A percentile compares a stretch with the other conserved stretches of the same genome.
phyloP scores from a whole-genome alignment of 2,113 vertebrate genomes.

The Eubucco bourcierii region DNA sequence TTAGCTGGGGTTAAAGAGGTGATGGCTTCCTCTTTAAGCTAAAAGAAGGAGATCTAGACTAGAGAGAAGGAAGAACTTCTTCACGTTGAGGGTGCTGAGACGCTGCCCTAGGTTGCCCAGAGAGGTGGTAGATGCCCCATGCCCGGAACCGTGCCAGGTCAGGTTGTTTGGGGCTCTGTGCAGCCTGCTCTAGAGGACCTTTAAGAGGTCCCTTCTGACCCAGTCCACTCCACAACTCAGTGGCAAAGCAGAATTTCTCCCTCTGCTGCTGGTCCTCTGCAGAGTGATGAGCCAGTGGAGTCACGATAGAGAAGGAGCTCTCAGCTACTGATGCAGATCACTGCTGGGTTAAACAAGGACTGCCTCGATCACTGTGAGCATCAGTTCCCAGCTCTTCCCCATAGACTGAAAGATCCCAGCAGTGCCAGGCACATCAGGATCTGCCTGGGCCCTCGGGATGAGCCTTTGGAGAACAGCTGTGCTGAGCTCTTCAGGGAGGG shows the following conservation, averaged over 20 bases:
- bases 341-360: not conserved
- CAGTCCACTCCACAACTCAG: too few relatives aligned
- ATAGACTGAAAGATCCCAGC: fast-evolving
- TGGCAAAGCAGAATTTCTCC: not conserved
- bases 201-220: not conserved
- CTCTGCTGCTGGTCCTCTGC: not conserved
- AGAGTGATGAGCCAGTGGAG: fast-evolving
- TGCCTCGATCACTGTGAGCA: fast-evolving
- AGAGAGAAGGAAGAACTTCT: not conserved
- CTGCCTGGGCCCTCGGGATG: not conserved
- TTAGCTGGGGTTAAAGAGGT: not conserved
- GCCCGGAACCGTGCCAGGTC: not conserved
- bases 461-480: fast-evolving
- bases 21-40: not conserved
- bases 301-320: not conserved
- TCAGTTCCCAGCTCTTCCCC: fast-evolving
- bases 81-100: not conserved
- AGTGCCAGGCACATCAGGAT: fast-evolving
- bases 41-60: not conserved
- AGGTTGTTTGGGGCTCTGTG: not conserved
- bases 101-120: not conserved
- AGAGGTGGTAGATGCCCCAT: not conserved
- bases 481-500: fast-evolving
- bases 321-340: fast-evolving
- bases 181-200: not conserved